Evolutionary conservation across 2,113 vertebrate species (phyloP).

Genomic region (Tetrax tetrax): DNA sequence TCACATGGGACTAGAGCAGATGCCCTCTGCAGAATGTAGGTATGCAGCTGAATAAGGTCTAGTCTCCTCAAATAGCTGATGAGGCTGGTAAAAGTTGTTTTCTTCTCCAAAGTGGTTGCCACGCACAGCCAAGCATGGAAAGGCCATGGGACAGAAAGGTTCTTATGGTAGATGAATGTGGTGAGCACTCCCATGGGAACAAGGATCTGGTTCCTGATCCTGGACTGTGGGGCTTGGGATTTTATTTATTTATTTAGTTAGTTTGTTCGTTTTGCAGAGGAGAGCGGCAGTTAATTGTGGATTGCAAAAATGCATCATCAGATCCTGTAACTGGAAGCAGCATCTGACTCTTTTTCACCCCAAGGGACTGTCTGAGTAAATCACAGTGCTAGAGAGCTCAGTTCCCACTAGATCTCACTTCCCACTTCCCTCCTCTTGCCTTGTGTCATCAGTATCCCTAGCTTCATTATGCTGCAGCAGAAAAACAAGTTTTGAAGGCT

Average conservation of each 20-base stretch:
- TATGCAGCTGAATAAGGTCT: not conserved
- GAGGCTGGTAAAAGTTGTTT: not conserved
- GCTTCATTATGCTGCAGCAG: not conserved
- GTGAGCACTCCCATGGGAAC: not conserved
- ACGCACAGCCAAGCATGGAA: not conserved
- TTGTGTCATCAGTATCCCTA: not conserved
- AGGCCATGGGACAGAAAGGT: not conserved
- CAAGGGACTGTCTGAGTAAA: not conserved
- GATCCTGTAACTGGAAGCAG: not conserved
- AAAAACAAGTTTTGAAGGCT: not conserved
- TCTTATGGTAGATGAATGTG: accelerated
- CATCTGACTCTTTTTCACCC: not conserved
- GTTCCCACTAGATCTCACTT: not conserved
- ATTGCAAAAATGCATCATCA: not conserved
- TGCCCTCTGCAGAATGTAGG: not conserved
- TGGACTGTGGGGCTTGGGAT: not conserved
- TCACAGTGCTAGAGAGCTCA: not conserved
- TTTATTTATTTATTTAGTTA: not conserved
- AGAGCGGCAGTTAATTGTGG: not conserved
- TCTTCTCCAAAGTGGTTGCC: not conserved
- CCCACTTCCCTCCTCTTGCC: not conserved
- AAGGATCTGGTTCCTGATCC: not conserved
- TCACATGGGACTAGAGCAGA: not conserved
- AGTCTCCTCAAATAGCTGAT: not conserved
- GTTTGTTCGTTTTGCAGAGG: not conserved